Conservation (phyloP, 2,797 vertebrate genomes). For the Rhabdophis nuchalis region DNA sequence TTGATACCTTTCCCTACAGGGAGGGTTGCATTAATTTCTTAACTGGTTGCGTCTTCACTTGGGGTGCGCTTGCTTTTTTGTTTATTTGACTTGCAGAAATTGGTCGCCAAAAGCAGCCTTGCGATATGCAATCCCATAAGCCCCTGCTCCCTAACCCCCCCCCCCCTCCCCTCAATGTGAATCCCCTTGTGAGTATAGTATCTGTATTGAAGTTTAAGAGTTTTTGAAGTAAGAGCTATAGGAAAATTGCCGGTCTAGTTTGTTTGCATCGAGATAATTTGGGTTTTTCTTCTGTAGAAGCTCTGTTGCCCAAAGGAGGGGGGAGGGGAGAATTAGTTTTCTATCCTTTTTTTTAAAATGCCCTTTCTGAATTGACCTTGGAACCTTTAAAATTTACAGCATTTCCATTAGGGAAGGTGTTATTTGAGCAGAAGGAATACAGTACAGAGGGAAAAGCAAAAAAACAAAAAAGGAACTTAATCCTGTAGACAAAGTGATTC, state of each 20-base stretch:
- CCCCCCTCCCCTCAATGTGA: slow-evolving; percentile 38
- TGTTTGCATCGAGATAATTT: slow-evolving; percentile 48
- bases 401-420: slow-evolving; percentile 43
- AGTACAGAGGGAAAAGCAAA: slow-evolving; percentile 55
- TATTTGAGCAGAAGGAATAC: slow-evolving; percentile 46
- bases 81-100: slow-evolving; percentile 53
- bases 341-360: slow-evolving; percentile 1
- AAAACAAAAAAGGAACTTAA: slow-evolving; percentile 59
- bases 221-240: slow-evolving; percentile 56
- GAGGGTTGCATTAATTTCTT: slow-evolving; percentile 30
- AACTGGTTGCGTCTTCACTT: slow-evolving; percentile 34
- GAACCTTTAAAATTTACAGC: slow-evolving; percentile 47
- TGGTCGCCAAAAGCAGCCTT: slow-evolving; percentile 49
- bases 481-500: slow-evolving; percentile 52
- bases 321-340: not conserved
- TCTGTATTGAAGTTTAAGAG: slow-evolving; percentile 60
- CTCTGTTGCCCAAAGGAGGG: slow-evolving; percentile 24
- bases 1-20: slow-evolving; percentile 38
- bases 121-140: slow-evolving; percentile 48
- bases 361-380: slow-evolving; percentile 56
- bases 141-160: slow-evolving; percentile 5
- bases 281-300: slow-evolving; percentile 25
- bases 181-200: slow-evolving; percentile 61
- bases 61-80: slow-evolving; percentile 29
- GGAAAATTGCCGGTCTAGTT: slow-evolving; percentile 54